Evolutionary conservation across 2,888 invertebrate genomes (phyloP).

Genomic region (Agrilus cyanescens): DNA sequence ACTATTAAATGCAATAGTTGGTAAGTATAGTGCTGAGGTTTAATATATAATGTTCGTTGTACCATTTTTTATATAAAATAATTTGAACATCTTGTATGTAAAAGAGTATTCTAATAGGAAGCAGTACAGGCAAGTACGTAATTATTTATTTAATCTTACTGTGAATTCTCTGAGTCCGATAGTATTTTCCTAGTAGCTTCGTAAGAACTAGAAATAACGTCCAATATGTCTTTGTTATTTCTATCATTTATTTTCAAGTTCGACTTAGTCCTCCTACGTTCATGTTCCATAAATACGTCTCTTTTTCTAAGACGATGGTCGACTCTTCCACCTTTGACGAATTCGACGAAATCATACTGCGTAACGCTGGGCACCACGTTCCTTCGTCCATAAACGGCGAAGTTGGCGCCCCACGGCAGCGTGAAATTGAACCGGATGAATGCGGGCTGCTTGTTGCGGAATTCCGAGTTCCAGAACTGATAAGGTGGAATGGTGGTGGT

Average conservation of each 20-base stretch:
- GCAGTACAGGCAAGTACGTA: no score
- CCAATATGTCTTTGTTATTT: constrained; percentile 32
- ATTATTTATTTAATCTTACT: no score
- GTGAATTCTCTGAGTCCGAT: constrained; percentile 32
- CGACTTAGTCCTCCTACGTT: constrained; percentile 4
- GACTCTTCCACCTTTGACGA: constrained; percentile 75
- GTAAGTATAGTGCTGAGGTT: no score
- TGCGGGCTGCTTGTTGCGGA: constrained; percentile 80
- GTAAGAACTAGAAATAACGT: constrained; percentile 36
- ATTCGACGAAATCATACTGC: constrained; percentile 93
- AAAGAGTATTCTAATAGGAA: no score
- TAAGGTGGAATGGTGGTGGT: constrained; percentile 78
- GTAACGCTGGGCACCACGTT: constrained; percentile 94
- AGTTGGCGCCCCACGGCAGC: constrained; percentile 84
- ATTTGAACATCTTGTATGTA: no score
- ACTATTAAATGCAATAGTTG: no score
- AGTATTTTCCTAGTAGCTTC: constrained; percentile 37
- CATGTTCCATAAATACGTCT: constrained; percentile 13
- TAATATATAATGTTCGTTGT: no score
- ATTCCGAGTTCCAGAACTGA: constrained; percentile 89
- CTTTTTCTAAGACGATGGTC: constrained; percentile 61
- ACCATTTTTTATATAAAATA: no score
- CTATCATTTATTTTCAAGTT: constrained; percentile 13
- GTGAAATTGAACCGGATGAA: constrained; percentile 83
- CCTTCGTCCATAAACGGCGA: constrained; percentile 89